These are phyloP conservation scores for Pseudachorutes palmiensis DNA, from an alignment of 1,140 invertebrate genomes.

Conservation along the genomic window DNA sequence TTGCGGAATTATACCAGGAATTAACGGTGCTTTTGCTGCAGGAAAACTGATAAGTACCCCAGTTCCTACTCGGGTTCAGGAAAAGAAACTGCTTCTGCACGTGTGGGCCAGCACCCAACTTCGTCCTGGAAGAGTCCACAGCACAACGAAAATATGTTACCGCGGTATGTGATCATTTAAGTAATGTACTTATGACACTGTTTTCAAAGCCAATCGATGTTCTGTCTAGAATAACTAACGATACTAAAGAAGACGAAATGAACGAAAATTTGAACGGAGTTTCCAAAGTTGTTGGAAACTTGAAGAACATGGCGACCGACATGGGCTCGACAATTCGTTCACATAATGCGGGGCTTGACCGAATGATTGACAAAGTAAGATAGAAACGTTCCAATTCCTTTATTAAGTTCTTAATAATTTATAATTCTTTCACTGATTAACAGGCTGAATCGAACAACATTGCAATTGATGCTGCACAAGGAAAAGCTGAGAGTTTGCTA, in stretches of 20 bases:
- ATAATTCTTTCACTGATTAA: no score
- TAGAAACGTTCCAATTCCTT: no score
- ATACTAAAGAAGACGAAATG: slow-evolving; percentile 56
- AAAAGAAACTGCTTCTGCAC: background rate
- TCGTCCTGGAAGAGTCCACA: background rate
- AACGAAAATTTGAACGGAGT: slow-evolving; percentile 46
- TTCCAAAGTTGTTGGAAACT: slow-evolving; percentile 40
- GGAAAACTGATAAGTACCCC: no score
- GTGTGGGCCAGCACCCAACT: background rate
- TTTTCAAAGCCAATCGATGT: background rate
- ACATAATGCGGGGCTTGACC: slow-evolving; percentile 51
- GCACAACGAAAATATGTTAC: background rate
- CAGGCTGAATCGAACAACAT: no score
- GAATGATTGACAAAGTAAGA: slow-evolving; percentile 41
- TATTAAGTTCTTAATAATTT: no score
- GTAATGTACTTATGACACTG: background rate
- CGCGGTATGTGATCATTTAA: background rate
- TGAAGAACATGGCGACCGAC: slow-evolving; percentile 55
- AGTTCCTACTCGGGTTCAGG: background rate
- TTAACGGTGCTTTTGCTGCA: background rate
- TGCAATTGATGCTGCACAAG: no score
- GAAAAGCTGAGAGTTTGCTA: no score
- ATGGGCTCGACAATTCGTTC: slow-evolving; percentile 52
- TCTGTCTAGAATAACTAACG: slow-evolving; percentile 41
- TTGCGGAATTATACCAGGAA: background rate